Conservation (phyloP, 2,888 invertebrate species). For the Cerastis rubricosa region DNA sequence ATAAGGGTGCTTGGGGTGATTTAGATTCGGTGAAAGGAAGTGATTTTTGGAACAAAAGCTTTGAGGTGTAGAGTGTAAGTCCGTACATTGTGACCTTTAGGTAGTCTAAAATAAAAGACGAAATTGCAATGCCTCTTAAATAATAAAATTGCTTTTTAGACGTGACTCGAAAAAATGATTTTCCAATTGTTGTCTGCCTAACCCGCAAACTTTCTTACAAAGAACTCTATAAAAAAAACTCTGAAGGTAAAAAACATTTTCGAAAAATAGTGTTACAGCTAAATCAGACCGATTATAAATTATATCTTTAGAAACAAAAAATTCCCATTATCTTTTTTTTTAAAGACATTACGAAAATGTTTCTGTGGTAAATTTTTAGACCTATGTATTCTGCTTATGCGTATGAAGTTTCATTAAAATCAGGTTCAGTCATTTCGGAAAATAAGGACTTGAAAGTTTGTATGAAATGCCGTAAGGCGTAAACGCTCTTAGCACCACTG, state of each 20-base stretch:
- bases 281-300: too few species aligned
- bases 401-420: too few species aligned
- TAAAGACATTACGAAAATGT: too few species aligned
- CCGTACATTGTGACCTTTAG: background rate
- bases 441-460: too few species aligned
- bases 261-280: too few species aligned
- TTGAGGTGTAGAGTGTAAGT: background rate
- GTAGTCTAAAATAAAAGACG: background rate
- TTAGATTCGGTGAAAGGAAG: background rate
- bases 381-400: too few species aligned
- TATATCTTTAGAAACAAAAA: too few species aligned
- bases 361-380: too few species aligned
- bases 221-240: background rate
- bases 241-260: background rate
- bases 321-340: too few species aligned
- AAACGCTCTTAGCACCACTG: background rate
- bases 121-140: background rate
- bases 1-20: constrained; percentile 3
- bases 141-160: background rate
- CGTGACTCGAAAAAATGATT: background rate
- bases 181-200: background rate
- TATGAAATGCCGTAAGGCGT: too few species aligned
- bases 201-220: background rate
- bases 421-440: too few species aligned
- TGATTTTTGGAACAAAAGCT: background rate